Base-by-base conservation (phyloP, 2,888 invertebrate species). In the Ganaspis brasiliensis region DNA sequence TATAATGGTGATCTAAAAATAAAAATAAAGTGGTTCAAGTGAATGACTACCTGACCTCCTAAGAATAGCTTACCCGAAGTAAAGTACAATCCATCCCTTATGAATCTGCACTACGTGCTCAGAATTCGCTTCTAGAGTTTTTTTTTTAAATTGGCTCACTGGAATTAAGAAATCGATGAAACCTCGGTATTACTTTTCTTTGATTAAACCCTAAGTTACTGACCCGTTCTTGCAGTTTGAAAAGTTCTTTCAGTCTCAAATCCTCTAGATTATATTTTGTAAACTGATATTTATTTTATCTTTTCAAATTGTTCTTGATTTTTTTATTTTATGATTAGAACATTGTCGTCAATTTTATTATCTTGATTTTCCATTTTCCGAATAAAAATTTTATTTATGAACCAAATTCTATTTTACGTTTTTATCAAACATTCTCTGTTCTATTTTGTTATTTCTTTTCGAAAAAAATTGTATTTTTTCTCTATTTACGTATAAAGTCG, bases 31-130 rank as follows among this genome's bases (percentile, higher is more conserved):
- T 67, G 24, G 24, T 45, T 67, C 24, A 45, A 67, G 45, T 45
- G 40, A 37, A 67, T 67, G 67, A n/a, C 81, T 82, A 86, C 86
- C 85, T 88, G 85, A 86, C 86, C 85, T 78, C 81, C 83, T 85
- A 86, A 86, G 85, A 88, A 87, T 88, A 88, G 81, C 24, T 21
- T 21, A 45, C 72, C 74, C 24, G 21, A 21, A 72, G 56, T 40
- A 74, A 73, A 82, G 82, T 78, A 73, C 76, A 78, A 67, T 76
- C 35, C 63, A 78, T 76, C 72, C 77, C 61, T 73, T 67, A 45
- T 67, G 40, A 24, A 67, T 45, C 45, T 45, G 24, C 56, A 56
- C 26, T 56, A 56, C 21, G 56, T 56, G 56, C 56, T 24, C 26
- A 24, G 63, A 63, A 19, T 40, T 63, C 40, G 12, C 40, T 21